phyloP scores from a whole-genome alignment of 2,113 vertebrate species.

The Elephantulus edwardii region DNA sequence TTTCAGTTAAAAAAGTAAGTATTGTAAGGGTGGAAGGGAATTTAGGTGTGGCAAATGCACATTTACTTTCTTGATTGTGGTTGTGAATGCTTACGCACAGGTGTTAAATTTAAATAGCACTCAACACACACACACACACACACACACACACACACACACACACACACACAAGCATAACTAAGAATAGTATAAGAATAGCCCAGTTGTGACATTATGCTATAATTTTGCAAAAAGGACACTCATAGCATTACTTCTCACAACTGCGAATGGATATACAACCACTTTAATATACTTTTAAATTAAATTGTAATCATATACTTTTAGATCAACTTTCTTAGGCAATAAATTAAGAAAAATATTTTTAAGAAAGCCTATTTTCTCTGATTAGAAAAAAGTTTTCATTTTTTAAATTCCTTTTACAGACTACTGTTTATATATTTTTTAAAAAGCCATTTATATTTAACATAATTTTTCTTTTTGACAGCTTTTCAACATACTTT shows the following conservation, averaged over 20 bases:
- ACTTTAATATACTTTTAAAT: neutral
- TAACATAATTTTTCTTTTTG: neutral
- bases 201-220: neutral
- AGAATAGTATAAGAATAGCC: neutral
- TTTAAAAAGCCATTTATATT: neutral
- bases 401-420: slow-evolving; percentile 17
- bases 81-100: neutral
- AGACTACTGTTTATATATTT: neutral
- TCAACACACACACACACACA: neutral
- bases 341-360: neutral
- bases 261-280: neutral
- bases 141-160: neutral
- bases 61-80: neutral
- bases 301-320: slow-evolving; percentile 4
- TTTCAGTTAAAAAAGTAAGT: neutral
- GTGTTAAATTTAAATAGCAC: neutral
- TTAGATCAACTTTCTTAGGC: slow-evolving; percentile 7
- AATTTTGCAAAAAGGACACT: neutral
- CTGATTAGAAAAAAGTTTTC: neutral
- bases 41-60: neutral
- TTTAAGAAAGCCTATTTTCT: neutral
- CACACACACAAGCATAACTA: neutral
- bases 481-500: neutral
- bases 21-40: neutral
- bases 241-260: neutral